Conservation (phyloP, 1,140 invertebrate genomes). For the Scaptomyza montana region DNA sequence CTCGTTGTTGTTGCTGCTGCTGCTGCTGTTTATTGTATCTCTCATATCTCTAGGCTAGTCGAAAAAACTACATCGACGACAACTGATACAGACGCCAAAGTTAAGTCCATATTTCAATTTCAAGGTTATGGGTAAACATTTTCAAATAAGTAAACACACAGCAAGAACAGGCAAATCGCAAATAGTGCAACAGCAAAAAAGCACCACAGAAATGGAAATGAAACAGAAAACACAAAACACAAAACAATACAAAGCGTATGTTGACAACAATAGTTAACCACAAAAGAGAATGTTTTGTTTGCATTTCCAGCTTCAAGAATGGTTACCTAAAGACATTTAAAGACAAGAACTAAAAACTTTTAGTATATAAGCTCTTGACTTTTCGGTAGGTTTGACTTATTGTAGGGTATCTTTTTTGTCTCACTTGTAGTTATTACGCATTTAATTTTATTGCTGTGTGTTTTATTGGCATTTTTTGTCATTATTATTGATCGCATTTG, state of each 20-base stretch:
- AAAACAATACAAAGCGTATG: conserved; percentile 16
- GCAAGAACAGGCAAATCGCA: conserved; percentile 19
- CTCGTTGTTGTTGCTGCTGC: conserved; percentile 17
- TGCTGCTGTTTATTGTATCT: conserved; percentile 65
- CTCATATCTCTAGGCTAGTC: conserved; percentile 57
- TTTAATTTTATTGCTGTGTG: background rate
- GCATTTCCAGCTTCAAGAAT: background rate
- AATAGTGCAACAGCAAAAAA: conserved; percentile 28
- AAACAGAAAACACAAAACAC: conserved; percentile 31
- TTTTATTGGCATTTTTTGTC: conserved; percentile 9
- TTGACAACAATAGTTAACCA: conserved; percentile 11
- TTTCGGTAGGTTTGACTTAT: too few relatives aligned
- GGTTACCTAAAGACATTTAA: too few relatives aligned
- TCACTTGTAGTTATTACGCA: too few relatives aligned
- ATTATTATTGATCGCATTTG: conserved; percentile 17
- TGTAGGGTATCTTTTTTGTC: too few relatives aligned
- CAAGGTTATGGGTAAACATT: conserved; percentile 75
- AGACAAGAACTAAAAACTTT: background rate
- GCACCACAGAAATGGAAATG: conserved; percentile 18
- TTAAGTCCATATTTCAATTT: conserved; percentile 79
- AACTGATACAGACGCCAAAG: conserved; percentile 58
- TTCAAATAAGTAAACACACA: conserved; percentile 55
- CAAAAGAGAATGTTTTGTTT: background rate
- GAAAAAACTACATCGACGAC: conserved; percentile 34
- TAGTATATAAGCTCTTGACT: too few relatives aligned